Percentiles rank a stretch among this genome's conserved stretches.
These are phyloP conservation scores for Potamarius usumacintae DNA, from an alignment of 2,113 vertebrate genomes.

Conservation along the genomic window DNA sequence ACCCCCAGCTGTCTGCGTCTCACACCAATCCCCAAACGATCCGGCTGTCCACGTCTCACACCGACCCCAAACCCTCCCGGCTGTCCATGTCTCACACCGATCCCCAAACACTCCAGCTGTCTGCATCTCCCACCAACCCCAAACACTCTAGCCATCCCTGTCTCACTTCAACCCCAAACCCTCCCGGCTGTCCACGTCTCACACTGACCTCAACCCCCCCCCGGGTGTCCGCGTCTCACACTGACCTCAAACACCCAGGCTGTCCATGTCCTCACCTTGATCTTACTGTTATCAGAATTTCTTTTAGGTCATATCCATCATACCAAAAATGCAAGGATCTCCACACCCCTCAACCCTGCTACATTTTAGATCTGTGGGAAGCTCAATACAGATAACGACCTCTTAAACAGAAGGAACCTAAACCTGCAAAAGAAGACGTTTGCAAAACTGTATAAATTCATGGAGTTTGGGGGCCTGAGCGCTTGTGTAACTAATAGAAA, in stretches of 20 bases:
- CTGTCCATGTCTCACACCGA: no score
- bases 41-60: no score
- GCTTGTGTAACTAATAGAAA: background rate
- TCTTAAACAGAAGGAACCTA: background rate
- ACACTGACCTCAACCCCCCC: background rate
- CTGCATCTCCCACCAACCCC: no score
- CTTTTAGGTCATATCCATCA: background rate
- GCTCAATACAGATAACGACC: background rate
- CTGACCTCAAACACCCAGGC: constrained; percentile 11
- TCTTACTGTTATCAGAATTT: background rate
- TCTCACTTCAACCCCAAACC: no score
- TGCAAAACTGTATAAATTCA: background rate
- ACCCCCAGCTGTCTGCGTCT: no score
- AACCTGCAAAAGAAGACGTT: background rate
- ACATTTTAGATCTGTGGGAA: background rate
- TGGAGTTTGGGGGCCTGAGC: background rate
- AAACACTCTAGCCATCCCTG: no score
- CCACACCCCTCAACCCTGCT: background rate
- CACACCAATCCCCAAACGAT: no score
- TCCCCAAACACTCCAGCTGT: no score
- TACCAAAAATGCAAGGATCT: background rate
- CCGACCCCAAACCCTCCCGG: no score
- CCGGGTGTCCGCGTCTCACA: constrained; percentile 57
- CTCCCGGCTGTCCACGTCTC: constrained; percentile 58
- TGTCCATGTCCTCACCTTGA: background rate